Conservation (phyloP, 1,140 invertebrate species). For the Carposina sasakii region DNA sequence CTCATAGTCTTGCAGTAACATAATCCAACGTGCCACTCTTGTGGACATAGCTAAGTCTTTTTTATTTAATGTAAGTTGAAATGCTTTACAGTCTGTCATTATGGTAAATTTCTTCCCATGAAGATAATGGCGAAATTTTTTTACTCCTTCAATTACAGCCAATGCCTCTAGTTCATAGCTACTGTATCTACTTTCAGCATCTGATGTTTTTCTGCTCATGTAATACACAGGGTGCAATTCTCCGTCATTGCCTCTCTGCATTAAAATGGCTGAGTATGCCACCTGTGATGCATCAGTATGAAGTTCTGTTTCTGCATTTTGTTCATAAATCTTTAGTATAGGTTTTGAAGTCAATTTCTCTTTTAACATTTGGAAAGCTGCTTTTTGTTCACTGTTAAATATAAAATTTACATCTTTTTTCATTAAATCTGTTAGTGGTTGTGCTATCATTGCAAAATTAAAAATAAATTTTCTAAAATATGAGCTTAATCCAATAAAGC, state of each 20-base stretch:
- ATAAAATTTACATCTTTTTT: not conserved
- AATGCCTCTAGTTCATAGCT: constrained; percentile 7
- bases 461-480: constrained; percentile 11
- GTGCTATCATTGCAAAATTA: constrained; percentile 2
- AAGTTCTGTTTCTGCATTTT: not conserved
- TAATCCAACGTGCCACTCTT: not conserved
- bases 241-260: not conserved
- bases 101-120: not conserved
- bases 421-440: constrained; percentile 7
- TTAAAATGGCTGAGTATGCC: not conserved
- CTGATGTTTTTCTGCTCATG: not conserved
- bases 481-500: not conserved
- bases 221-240: constrained; percentile 1
- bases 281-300: constrained; percentile 1
- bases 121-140: constrained; percentile 2
- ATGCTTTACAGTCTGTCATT: not conserved
- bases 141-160: not conserved
- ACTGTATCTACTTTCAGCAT: not conserved
- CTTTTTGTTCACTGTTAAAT: not conserved
- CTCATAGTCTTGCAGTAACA: not conserved
- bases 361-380: not conserved
- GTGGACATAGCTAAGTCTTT: not conserved
- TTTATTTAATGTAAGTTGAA: not conserved
- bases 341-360: not conserved
- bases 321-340: not conserved